A percentile compares a stretch with the other conserved stretches of the same genome.
Evolutionary conservation across 92 coral and sea anemone genomes (phyloP).

Genomic region (Epizoanthus rinbou): DNA sequence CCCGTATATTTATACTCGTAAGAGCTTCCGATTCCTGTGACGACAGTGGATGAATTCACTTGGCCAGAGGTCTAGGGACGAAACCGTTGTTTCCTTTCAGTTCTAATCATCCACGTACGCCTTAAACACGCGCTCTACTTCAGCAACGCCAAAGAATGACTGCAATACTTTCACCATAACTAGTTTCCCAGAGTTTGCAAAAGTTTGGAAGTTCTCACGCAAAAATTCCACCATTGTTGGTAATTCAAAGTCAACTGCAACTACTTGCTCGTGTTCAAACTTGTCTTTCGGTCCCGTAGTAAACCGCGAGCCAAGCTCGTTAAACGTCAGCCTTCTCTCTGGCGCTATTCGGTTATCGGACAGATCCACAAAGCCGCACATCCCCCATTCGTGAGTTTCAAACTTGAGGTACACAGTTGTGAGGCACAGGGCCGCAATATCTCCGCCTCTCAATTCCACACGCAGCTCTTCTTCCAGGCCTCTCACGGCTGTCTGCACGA

Average conservation of each 20-base stretch:
- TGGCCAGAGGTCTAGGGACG: no score
- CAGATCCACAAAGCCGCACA: constrained; percentile 96
- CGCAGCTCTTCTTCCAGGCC: constrained; percentile 96
- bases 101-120: constrained; percentile 65
- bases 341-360: constrained; percentile 89
- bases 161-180: constrained; percentile 98
- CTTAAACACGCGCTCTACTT: constrained; percentile 83
- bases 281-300: constrained; percentile 94
- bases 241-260: constrained; percentile 83
- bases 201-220: constrained; percentile 81
- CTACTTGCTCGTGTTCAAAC: constrained; percentile 87
- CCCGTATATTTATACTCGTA: no score
- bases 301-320: constrained; percentile 82
- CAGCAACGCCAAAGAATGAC: constrained; percentile 89
- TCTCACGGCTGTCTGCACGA: constrained; percentile 90
- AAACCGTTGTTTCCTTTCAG: background rate
- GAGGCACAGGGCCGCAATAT: constrained; percentile 84
- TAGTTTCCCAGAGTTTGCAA: constrained; percentile 97
- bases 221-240: constrained; percentile 90
- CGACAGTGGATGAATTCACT: no score
- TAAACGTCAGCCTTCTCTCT: constrained; percentile 82
- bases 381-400: constrained; percentile 99
- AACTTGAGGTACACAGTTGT: constrained; percentile 94
- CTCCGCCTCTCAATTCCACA: constrained; percentile 75
- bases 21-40: no score